A percentile compares a stretch with the other conserved stretches of the same genome.
phyloP scores from a whole-genome alignment of 2,797 vertebrate species.

The Pagetopsis macropterus region DNA sequence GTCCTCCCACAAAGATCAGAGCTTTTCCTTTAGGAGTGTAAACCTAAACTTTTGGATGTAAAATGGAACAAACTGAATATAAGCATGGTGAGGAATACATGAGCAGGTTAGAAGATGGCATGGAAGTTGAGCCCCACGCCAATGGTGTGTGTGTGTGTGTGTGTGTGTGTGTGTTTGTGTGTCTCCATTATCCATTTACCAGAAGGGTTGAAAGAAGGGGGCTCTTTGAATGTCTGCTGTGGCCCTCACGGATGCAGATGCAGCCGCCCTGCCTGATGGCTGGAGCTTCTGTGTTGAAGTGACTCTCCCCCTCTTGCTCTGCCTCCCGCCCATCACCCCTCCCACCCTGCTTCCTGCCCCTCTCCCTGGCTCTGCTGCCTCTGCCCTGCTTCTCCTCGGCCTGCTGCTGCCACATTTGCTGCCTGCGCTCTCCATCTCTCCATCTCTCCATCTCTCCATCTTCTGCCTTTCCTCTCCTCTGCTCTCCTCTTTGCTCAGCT shows the following conservation, averaged over 20 bases:
- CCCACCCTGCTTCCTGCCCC: slow-evolving; percentile 45
- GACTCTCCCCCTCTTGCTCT: slow-evolving; percentile 32
- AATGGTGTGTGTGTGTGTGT: slow-evolving; percentile 17
- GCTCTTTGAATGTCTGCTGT: slow-evolving; percentile 46
- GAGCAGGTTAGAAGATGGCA: slow-evolving; percentile 24
- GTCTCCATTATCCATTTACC: slow-evolving; percentile 36
- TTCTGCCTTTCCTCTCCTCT: slow-evolving; percentile 41
- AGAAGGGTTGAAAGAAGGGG: slow-evolving; percentile 41
- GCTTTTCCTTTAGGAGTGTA: too few relatives aligned
- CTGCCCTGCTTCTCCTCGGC: slow-evolving; percentile 63
- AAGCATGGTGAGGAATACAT: neutral
- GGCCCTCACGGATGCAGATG: slow-evolving; percentile 61
- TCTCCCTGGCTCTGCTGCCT: slow-evolving; percentile 54
- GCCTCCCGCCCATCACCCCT: slow-evolving; percentile 37
- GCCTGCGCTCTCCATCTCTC: slow-evolving; percentile 53
- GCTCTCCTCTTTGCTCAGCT: slow-evolving; percentile 60
- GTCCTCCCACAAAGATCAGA: too few relatives aligned
- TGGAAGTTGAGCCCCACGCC: neutral
- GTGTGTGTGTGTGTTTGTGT: slow-evolving; percentile 9
- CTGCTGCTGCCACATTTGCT: slow-evolving; percentile 74
- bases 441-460: slow-evolving; percentile 35
- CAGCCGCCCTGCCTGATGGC: slow-evolving; percentile 64
- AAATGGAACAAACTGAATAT: slow-evolving; percentile 10
- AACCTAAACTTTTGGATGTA: neutral
- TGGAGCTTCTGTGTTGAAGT: slow-evolving; percentile 52